Evolutionary conservation across 2,888 invertebrate species (phyloP), one percentile per base, ranked within the genome.

Genomic region (Hymenopus coronatus): DNA sequence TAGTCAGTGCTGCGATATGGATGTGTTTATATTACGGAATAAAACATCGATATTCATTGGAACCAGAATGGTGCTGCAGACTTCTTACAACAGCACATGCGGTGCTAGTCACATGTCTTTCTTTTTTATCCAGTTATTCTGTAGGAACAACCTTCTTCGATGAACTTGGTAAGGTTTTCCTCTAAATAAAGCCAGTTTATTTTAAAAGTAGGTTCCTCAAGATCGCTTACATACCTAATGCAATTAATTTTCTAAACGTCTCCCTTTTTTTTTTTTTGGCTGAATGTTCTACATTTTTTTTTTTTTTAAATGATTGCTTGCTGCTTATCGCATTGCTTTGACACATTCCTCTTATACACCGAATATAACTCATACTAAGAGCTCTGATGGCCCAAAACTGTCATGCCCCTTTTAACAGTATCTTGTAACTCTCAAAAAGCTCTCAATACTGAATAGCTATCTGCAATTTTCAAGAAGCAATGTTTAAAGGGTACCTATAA

Each of bases 41-140:
- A 20, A 90, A 90, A 85, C 88, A 85, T 70, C 84, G 87, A 87
- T 89, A 88, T 83, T 87, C 86, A 82, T 82, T 90, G 83, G 89
- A 90, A 83, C 89, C 90, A 27, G 91, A 91, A 85, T 91, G 90
- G 89, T 85, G 89, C 25, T 90, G 90, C 82, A 88, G 91, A 86
- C 70, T 90, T 82, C 82, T 91, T 28, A 91, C 91, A 82, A 89
- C 89, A 86, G 82, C 90, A 83, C 91, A 91, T 84, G 91, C 90
- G 33, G 30, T 89, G 28, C 85, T 90, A 87, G 91, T 90, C n/a
- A 91, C 90, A 40, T 82, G 85, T 30, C 88, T 91, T 70, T 89
- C 90, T 70, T 20, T 70, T 70, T 70, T 70, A 70, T 70, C 54
- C 54, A 70, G 20, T 88, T 86, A 33, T 83, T 90, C 54, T 88